Evolutionary conservation across 2,888 invertebrate species (phyloP), one percentile per base, ranked within the genome.

Genomic region (Idaea straminata): DNA sequence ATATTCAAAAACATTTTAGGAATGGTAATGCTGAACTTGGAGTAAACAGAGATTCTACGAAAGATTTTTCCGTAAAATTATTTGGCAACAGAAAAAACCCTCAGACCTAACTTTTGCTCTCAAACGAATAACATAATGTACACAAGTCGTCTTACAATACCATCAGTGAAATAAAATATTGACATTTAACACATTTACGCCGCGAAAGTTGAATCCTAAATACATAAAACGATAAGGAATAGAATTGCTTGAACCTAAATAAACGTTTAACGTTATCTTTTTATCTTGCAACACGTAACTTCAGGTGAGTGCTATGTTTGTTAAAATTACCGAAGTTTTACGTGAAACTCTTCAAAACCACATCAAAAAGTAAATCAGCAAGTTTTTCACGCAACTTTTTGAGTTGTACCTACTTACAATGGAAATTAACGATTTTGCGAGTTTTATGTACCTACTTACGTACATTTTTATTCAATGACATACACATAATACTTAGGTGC

Each of bases 291-390:
- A 47, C 6, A 47, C 47, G 47, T 47, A 47, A 47, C 47, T 47
- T 47, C 47, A 47, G 47, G 47, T 47, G 47, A 47, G 47, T 47
- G 47, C 47, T 47, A 47, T 47, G 13, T 47, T 47, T 47, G 47
- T 47, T 47, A 47, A 47, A 47, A 47, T 47, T 47, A 47, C 47
- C 47, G 47, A 47, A 47, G 47, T 47, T 47, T 47, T 13, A 47
- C 47, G 10, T 47, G 10, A 47, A 47, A 47, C 47, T 47, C 47
- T 47, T 47, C 47, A 47, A 47, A 47, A 47, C 47, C 47, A 47
- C 47, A 47, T 47, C 47, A 47, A 47, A 47, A 47, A 47, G 47
- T 47, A 47, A 47, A 47, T 47, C 47, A 47, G 47, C 47, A 47
- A 47, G 47, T 47, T 47, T 47, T 47, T 47, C 47, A 13, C 47